Conservation (phyloP, 2,113 vertebrate species). For the Nettapus auritus region DNA sequence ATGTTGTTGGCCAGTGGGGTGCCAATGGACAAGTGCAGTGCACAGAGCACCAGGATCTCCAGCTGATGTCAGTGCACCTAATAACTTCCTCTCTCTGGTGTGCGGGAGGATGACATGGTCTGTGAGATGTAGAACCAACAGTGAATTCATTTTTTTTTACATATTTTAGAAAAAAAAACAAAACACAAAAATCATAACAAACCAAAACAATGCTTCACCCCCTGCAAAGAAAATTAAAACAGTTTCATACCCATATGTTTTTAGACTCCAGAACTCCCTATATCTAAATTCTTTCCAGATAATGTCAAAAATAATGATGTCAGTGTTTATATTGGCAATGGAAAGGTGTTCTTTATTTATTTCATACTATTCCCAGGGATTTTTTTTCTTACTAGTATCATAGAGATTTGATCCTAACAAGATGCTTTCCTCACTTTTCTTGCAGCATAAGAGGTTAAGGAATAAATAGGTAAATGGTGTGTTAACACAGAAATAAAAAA, state of each 20-base stretch:
- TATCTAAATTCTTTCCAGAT: constrained; percentile 85
- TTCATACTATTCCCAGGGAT: constrained; percentile 76
- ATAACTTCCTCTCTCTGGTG: not conserved
- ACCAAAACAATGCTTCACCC: constrained; percentile 64
- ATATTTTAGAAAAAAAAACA: constrained; percentile 30
- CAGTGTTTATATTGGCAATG: constrained; percentile 81
- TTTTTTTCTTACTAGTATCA: constrained; percentile 41
- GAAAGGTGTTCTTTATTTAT: constrained; percentile 79
- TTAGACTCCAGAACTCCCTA: constrained; percentile 74
- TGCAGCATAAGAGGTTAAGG: constrained; percentile 19
- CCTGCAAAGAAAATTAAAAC: constrained; percentile 68
- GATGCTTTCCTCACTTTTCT: not conserved
- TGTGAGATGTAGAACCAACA: not conserved
- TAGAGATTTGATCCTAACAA: constrained; percentile 11
- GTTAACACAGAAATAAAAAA: not conserved
- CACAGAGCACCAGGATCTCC: not conserved
- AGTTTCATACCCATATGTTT: constrained; percentile 71
- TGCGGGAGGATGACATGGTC: not conserved
- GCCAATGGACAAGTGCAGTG: not conserved
- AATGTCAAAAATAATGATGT: constrained; percentile 81
- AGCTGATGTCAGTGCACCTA: not conserved
- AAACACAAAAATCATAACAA: constrained; percentile 25
- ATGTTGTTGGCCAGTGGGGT: not conserved
- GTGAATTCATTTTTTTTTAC: not conserved
- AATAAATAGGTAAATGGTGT: constrained; percentile 32